These are phyloP conservation scores for Acromyrmex heyeri DNA, from an alignment of 1,140 invertebrate genomes.

Conservation along the genomic window DNA sequence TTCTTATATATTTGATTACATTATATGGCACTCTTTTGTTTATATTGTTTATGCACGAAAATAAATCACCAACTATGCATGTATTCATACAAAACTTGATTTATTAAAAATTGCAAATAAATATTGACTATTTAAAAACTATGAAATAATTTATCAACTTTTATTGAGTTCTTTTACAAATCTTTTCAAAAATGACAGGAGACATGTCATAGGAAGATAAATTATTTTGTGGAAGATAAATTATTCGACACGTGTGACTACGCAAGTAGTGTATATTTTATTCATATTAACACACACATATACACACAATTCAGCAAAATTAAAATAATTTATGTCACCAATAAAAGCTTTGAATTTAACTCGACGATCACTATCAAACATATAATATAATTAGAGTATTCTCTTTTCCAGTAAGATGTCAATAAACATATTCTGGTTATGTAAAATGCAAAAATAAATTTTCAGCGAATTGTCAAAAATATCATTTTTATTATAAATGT, in stretches of 20 bases:
- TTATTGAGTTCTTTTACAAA: neutral
- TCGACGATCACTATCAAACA: neutral
- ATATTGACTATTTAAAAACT: slow-evolving; percentile 2
- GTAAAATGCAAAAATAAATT: neutral
- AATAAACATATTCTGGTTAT: neutral
- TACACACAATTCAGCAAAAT: neutral
- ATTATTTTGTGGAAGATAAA: neutral
- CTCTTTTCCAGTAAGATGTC: neutral
- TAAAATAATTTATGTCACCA: neutral
- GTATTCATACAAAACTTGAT: neutral
- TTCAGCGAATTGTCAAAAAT: neutral
- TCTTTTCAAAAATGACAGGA: neutral
- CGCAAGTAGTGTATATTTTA: neutral
- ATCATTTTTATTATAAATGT: neutral
- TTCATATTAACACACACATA: neutral
- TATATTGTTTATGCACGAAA: neutral
- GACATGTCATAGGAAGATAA: neutral
- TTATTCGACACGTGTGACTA: neutral
- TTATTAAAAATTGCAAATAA: neutral
- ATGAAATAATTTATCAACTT: neutral
- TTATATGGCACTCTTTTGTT: neutral
- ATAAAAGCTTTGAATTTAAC: neutral
- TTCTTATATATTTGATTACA: neutral
- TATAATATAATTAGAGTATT: neutral
- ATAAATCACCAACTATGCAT: slow-evolving; percentile 10